These are phyloP conservation scores for Sitta carolinensis DNA, from an alignment of 2,797 vertebrate species.

Conservation along the genomic window DNA sequence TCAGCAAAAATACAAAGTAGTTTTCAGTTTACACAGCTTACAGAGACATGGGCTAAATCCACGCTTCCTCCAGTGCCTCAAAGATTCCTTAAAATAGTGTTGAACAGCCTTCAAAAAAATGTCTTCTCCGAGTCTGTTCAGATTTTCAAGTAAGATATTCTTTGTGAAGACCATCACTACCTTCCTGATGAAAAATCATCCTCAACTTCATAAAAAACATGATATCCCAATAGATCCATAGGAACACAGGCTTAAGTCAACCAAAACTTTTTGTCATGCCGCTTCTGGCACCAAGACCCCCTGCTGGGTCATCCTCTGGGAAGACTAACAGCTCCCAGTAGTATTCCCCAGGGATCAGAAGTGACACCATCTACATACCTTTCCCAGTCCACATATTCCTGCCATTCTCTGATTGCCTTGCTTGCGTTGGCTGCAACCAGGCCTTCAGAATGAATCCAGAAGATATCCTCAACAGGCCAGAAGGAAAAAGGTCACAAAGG, in stretches of 20 bases:
- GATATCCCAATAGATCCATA: background rate
- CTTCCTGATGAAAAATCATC: background rate
- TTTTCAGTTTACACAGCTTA: background rate
- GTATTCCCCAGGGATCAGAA: background rate
- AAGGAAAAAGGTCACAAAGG: background rate
- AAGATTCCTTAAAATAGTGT: background rate
- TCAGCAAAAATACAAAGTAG: background rate
- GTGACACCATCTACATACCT: background rate
- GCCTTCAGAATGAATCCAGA: background rate
- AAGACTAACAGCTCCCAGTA: accelerated
- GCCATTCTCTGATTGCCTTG: background rate
- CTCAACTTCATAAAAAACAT: background rate
- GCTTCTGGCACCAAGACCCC: background rate
- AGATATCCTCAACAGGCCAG: background rate
- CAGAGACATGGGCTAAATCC: background rate
- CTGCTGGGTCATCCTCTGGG: background rate
- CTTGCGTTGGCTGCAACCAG: background rate
- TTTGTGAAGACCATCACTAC: background rate
- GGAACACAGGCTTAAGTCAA: background rate
- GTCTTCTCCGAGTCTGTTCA: background rate
- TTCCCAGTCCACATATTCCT: background rate
- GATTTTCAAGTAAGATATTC: background rate
- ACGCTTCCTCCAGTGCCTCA: background rate
- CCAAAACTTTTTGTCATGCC: background rate
- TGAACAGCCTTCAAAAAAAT: background rate